Evolutionary conservation across 2,888 invertebrate species (phyloP).

Genomic region (Atrina japonica): DNA sequence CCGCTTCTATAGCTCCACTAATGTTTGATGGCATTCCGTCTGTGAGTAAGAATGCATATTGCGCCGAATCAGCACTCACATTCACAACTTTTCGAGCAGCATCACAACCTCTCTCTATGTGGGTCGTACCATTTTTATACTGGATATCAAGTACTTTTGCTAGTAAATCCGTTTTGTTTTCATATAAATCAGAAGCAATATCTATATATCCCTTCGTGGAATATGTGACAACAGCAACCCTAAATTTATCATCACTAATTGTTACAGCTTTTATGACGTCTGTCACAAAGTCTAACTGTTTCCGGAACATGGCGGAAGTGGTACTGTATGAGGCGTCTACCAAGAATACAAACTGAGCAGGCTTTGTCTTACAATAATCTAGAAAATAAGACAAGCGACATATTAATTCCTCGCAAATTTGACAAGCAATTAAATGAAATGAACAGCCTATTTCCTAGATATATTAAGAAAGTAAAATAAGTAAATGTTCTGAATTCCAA

Average conservation of each 20-base stretch:
- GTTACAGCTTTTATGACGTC: slow-evolving; percentile 1
- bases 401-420: too few relatives aligned
- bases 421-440: too few relatives aligned
- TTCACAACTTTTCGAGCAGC: not conserved
- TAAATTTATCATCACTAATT: slow-evolving; percentile 1
- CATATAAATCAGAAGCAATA: slow-evolving; percentile 12
- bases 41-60: slow-evolving; percentile 21
- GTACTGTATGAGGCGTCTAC: slow-evolving; percentile 20
- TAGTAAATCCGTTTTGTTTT: slow-evolving; percentile 11
- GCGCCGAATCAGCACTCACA: not conserved
- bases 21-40: slow-evolving; percentile 23
- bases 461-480: too few relatives aligned
- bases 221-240: slow-evolving; percentile 13
- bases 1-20: slow-evolving; percentile 1
- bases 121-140: slow-evolving; percentile 23
- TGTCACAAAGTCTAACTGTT: slow-evolving; percentile 13
- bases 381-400: too few relatives aligned
- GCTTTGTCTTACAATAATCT: slow-evolving; percentile 22
- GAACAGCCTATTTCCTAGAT: too few relatives aligned
- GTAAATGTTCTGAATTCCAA: too few relatives aligned
- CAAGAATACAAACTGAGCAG: slow-evolving; percentile 1
- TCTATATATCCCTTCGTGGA: not conserved
- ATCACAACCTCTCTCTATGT: slow-evolving; percentile 4
- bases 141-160: not conserved
- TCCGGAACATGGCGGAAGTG: not conserved